A percentile compares a stretch with the other conserved stretches of the same genome.
Evolutionary conservation across 2,888 invertebrate species (phyloP).

Genomic region (Odontocerum albicorne): DNA sequence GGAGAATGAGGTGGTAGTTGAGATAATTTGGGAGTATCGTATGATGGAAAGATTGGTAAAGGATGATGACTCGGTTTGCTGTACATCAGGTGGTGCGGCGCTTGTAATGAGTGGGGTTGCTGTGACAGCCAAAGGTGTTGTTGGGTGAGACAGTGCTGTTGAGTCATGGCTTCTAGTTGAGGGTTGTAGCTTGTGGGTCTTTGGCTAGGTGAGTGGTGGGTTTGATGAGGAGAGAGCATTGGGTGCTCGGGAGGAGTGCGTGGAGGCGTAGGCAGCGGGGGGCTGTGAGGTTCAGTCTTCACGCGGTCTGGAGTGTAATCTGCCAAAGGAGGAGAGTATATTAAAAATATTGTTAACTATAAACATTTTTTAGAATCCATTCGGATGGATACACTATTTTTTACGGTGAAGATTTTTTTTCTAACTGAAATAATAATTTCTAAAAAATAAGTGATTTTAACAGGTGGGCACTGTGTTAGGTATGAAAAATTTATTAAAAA

Average conservation of each 20-base stretch:
- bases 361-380: background rate
- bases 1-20: conserved; percentile 34
- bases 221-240: conserved; percentile 40
- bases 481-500: too few relatives aligned
- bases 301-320: conserved; percentile 56
- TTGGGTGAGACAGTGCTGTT: conserved; percentile 38
- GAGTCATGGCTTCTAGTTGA: conserved; percentile 34
- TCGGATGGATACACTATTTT: too few relatives aligned
- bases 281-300: conserved; percentile 60
- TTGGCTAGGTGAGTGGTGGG: conserved; percentile 10
- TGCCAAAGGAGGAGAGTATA: background rate
- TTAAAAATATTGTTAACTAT: background rate
- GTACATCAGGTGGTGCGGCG: conserved; percentile 41
- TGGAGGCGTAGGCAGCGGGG: conserved; percentile 70
- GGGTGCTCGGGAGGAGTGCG: conserved; percentile 67
- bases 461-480: too few relatives aligned
- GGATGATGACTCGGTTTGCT: conserved; percentile 41
- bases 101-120: conserved; percentile 41
- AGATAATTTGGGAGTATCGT: conserved; percentile 26
- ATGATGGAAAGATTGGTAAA: conserved; percentile 28
- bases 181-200: conserved; percentile 7
- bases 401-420: too few relatives aligned
- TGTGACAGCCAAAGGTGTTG: conserved; percentile 36
- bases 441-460: too few relatives aligned
- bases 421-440: too few relatives aligned